These are phyloP conservation scores for Nematostella vectensis DNA, from an alignment of 92 coral and sea anemone species.

Conservation along the genomic window DNA sequence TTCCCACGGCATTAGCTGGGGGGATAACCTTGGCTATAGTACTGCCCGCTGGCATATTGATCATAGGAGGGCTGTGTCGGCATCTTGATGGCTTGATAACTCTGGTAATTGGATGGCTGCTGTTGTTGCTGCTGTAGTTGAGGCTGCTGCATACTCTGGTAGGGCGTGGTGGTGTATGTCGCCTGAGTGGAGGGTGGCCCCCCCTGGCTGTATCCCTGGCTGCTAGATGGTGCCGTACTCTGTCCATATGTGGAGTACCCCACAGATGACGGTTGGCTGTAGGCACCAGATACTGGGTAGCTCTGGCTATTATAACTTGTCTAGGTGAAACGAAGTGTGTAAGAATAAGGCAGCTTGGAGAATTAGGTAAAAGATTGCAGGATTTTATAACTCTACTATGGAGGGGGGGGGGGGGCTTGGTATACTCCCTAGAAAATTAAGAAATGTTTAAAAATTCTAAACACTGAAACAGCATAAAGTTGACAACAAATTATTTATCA, in stretches of 20 bases:
- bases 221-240: conserved; percentile 3
- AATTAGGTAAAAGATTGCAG: too few species aligned
- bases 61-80: conserved; percentile 1
- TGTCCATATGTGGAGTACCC: conserved; percentile 9
- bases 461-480: too few species aligned
- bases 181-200: conserved; percentile 17
- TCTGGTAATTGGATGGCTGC: conserved; percentile 18
- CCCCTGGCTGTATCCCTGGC: conserved; percentile 16
- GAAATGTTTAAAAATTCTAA: too few species aligned
- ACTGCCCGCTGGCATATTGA: conserved; percentile 19
- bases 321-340: too few species aligned
- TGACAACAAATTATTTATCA: too few species aligned
- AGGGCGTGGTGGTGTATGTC: not conserved
- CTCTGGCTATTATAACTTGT: conserved; percentile 15
- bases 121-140: conserved; percentile 36
- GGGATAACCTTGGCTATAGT: conserved; percentile 4
- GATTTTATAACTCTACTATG: too few species aligned
- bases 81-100: conserved; percentile 24
- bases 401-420: too few species aligned
- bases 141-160: too few species aligned
- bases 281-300: conserved; percentile 19
- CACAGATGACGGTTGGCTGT: conserved; percentile 35
- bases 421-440: too few species aligned
- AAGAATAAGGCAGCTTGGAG: too few species aligned
- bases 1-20: not conserved